Base-by-base conservation (phyloP, 23 tunicate species). In the Diplosoma virens region DNA sequence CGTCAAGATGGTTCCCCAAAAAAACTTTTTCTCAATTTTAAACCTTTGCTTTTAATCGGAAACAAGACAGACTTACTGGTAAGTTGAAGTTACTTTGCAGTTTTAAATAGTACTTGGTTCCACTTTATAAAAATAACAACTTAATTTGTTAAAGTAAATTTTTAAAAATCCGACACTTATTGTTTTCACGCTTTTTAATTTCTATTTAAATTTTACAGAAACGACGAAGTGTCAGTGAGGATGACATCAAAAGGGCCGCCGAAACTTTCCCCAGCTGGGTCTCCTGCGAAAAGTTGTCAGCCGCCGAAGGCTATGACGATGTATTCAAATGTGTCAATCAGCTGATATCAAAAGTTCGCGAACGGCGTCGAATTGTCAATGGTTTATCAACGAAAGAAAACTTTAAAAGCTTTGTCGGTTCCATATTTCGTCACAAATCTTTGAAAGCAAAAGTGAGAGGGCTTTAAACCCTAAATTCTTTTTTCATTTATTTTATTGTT, bases 21-120 rank as follows among this genome's bases (percentile, higher is more conserved):
- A 26, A 45, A 78, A 47, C 20, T 30, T 7, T 17, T 22, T 27
- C 2, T 0, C 45, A 25, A 45, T 3, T 37, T 37, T 45, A 78
- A 78, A 64, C 83, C 73, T 14, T 14, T 78, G 20, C 35, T 78
- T 33, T 35, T 78, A 30, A 18, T 78, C 18, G 83, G 83, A 46
- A 78, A 78, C 50, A 78, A 78, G 28, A 65, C 83, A 1, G 83
- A 78, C 32, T 47, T 78, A 63, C n/a, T 48, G 83, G 83, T 78
- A 78, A 65, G 83, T 34, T 27, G 32, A n/a, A n/a, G n/a, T n/a
- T n/a, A n/a, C n/a, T n/a, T n/a, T n/a, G n/a, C n/a, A n/a, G n/a
- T n/a, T n/a, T n/a, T n/a, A n/a, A n/a, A n/a, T n/a, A n/a, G n/a
- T n/a, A n/a, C n/a, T n/a, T n/a, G n/a, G n/a, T n/a, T n/a, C n/a